Base-by-base conservation (phyloP, 1,140 invertebrate species). In the Heliconius hermathena region DNA sequence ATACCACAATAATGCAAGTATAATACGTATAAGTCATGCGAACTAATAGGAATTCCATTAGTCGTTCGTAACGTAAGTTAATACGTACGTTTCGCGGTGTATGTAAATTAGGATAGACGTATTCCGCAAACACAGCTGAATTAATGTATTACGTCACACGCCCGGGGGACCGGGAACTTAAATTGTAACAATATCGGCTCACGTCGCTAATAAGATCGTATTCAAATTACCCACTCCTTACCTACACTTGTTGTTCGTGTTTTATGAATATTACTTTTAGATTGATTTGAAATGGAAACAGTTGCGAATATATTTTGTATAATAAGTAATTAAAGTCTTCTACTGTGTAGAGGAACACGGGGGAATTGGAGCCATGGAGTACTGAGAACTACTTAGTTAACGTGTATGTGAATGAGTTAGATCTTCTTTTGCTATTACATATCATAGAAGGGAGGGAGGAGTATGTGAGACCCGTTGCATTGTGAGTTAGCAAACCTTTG, bases 101-200 rank as follows among this genome's bases (percentile, higher is more conserved):
- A 93, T 93, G 90, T 89, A 91, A 91, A 93, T 91, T 86, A 88
- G 84, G 87, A 81, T 83, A 90, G 87, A 88, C 89, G 86, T 86
- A 88, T 80, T 85, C 85, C 84, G 87, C 88, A 91, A 91, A 93
- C 91, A 91, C 85, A 84, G 88, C 84, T 87, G 88, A 90, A 90
- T 90, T 91, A 91, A 91, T 89, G 89, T 86, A 83, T 88, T 83
- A 83, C 82, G 83, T 89, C 88, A 89, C 84, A 79, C 82, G 75
- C 79, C 81, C 75, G 60, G 38, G 78, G 85, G 82, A 78, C 52
- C 72, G 70, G 77, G 77, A 87, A 87, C 87, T 87, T 85, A 87
- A 84, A 87, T 87, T 89, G 87, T 87, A 84, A 85, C 86, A 87
- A 87, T 89, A 88, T 88, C 82, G 83, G 82, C 77, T 81, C 80